Base-by-base conservation (phyloP, 2,888 invertebrate species). In the Plagodis pulveraria region DNA sequence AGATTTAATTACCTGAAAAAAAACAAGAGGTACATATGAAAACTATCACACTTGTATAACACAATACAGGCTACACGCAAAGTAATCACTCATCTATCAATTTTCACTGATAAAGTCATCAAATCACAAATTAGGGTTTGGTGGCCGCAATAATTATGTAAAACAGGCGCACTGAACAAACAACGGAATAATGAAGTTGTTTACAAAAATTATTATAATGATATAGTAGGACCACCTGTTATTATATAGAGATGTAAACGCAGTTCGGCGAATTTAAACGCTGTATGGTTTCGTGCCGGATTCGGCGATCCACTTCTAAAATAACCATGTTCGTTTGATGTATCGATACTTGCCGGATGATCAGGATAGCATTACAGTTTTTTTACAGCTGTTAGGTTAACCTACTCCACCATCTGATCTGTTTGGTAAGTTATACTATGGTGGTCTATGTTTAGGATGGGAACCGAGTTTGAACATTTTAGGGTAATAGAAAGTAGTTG, bases 181-280 rank as follows among this genome's bases (percentile, higher is more conserved):
- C 82, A 85, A 71, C 73, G 6, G 66, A 59, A 80, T 81, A 80
- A 84, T 81, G 72, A 79, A 76, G 69, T 70, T 63, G 72, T 68
- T 61, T 65, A 78, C 76, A 78, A 81, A 81, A 83, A 80, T 76
- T 66, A 65, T 53, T 64, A 70, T 83, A 86, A 86, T 85, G 74
- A 78, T 80, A 81, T 69, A 72, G 74, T 69, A 57, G 71, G 77
- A 77, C 79, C 80, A 79, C 81, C 79, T 63, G 74, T 82, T 49
- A 56, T 56, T 52, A 10, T 45, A 5, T 61, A 49, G 60, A 49
- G 56, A 50, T 56, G 45, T 22, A 40, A 0, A 12, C 41, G 32
- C n/a, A 8, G 6, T 53, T 36, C 58, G 49, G 53, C 53, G 12
- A 50, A 0, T 36, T 47, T 47, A 42, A 22, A 10, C 8, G 34